These are phyloP conservation scores for Calephelis perditalis DNA, from an alignment of 2,888 invertebrate species.

Conservation along the genomic window DNA sequence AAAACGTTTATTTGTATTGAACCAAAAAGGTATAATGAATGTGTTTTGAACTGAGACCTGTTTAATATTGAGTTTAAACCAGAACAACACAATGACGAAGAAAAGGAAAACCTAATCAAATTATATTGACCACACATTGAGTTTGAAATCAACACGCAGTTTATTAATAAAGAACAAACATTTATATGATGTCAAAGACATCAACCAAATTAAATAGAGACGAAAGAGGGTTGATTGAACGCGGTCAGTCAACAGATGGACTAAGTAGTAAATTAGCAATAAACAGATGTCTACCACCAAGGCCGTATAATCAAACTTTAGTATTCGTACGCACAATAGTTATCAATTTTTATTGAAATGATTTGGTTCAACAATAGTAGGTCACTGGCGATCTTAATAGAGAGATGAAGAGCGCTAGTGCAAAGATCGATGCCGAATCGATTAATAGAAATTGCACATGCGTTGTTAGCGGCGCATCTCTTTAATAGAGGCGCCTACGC, in stretches of 20 bases:
- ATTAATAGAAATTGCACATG: conserved; percentile 70
- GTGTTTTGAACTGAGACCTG: no score
- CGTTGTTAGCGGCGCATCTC: conserved; percentile 45
- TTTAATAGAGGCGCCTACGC: conserved; percentile 73
- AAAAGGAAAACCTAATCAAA: no score
- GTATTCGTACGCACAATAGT: conserved; percentile 29
- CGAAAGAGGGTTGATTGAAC: conserved; percentile 32
- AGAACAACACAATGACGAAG: neutral
- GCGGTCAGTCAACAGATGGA: conserved; percentile 31
- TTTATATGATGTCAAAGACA: neutral
- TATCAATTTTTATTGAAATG: conserved; percentile 33
- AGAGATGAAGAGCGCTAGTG: conserved; percentile 66
- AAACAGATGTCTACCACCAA: conserved; percentile 33
- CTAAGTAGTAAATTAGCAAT: conserved; percentile 32
- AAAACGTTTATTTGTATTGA: no score
- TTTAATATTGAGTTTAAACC: no score
- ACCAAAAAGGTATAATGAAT: no score
- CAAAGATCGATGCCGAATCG: conserved; percentile 75
- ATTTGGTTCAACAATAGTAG: conserved; percentile 42
- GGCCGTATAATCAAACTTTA: conserved; percentile 33
- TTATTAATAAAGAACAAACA: conserved; percentile 5
- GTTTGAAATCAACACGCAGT: conserved; percentile 3
- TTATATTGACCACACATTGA: neutral
- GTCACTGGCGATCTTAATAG: conserved; percentile 54
- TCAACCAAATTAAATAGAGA: conserved; percentile 27